A percentile compares a stretch with the other conserved stretches of the same genome.
phyloP scores from a whole-genome alignment of 2,888 invertebrate genomes.

The Agrochola lota region DNA sequence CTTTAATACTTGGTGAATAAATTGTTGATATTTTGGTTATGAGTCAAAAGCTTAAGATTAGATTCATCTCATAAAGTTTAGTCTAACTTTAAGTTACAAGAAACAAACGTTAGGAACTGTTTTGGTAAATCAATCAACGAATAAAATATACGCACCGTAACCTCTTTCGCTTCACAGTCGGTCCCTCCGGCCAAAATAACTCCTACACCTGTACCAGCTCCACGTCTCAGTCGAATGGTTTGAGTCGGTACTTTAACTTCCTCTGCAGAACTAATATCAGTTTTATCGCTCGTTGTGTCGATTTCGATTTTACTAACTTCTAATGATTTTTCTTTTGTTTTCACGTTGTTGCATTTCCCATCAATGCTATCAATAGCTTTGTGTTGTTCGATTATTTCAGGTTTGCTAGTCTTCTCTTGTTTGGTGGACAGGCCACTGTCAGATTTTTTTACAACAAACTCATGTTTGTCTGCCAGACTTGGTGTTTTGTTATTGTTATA shows the following conservation, averaged over 20 bases:
- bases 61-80: background rate
- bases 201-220: constrained; percentile 93
- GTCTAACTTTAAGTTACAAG: background rate
- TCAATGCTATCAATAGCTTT: constrained; percentile 61
- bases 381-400: constrained; percentile 65
- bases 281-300: constrained; percentile 67
- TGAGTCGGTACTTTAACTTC: constrained; percentile 76
- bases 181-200: constrained; percentile 97
- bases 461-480: constrained; percentile 69
- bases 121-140: background rate
- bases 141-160: constrained; percentile 92
- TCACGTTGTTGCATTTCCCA: constrained; percentile 34
- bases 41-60: background rate
- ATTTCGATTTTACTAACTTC: constrained; percentile 63
- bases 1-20: background rate
- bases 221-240: constrained; percentile 81
- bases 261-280: constrained; percentile 66
- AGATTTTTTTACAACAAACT: constrained; percentile 65
- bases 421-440: constrained; percentile 64
- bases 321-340: constrained; percentile 66
- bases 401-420: constrained; percentile 69
- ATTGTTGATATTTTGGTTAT: background rate
- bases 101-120: background rate
- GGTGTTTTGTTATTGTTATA: constrained; percentile 69
- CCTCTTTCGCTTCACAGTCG: constrained; percentile 97